phyloP scores from a whole-genome alignment of 2,797 vertebrate genomes.

The Brachyalestes nurse region DNA sequence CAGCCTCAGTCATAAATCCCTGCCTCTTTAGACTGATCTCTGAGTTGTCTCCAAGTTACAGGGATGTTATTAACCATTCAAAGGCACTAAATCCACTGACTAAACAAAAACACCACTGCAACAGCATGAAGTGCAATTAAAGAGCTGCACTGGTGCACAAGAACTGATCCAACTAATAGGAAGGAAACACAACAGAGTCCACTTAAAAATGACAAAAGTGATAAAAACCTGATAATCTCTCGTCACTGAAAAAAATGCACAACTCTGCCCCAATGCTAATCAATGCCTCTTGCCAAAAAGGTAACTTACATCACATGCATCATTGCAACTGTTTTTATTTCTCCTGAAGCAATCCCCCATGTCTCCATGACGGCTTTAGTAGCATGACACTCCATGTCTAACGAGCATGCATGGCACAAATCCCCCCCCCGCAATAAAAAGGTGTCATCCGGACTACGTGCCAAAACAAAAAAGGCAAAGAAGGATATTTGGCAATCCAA shows the following conservation, averaged over 20 bases:
- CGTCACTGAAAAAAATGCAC: conserved; percentile 6
- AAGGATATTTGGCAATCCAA: conserved; percentile 67
- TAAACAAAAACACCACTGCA: not conserved
- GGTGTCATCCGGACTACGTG: conserved; percentile 65
- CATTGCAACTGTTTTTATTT: conserved; percentile 13
- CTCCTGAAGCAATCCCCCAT: conserved; percentile 27
- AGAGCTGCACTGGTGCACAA: not conserved
- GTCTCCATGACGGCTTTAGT: conserved; percentile 16
- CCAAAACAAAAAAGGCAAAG: conserved; percentile 64
- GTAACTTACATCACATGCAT: conserved; percentile 1
- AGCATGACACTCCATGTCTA: conserved; percentile 14
- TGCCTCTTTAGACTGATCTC: not conserved
- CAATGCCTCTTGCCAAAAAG: not conserved
- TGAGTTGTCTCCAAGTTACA: conserved; percentile 8
- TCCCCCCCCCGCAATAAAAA: conserved; percentile 41
- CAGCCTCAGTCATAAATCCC: conserved; percentile 11
- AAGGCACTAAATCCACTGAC: not conserved
- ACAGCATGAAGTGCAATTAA: not conserved
- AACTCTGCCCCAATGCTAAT: conserved; percentile 2
- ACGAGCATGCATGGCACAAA: conserved; percentile 33
- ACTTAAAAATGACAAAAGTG: conserved; percentile 39
- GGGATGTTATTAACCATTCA: not conserved
- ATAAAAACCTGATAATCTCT: conserved; percentile 34
- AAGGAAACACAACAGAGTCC: not conserved
- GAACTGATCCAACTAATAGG: conserved; percentile 4